Conservation (phyloP, 2,113 vertebrate species). For the Campylomormyrus numenius region DNA sequence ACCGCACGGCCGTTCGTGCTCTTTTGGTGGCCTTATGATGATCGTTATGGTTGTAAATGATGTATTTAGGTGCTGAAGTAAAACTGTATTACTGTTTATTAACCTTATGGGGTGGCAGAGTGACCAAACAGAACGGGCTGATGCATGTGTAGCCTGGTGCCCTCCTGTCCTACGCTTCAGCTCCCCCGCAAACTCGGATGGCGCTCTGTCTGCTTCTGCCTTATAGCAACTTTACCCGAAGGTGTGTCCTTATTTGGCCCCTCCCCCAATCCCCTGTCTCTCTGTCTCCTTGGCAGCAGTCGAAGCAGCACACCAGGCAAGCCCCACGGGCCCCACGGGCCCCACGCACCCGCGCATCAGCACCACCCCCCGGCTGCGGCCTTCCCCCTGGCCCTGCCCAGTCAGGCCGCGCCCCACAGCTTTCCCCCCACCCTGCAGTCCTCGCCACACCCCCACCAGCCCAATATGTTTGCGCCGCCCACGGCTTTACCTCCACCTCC, state of each 20-base stretch:
- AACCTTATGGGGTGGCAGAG: not conserved
- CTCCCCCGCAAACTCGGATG: not conserved
- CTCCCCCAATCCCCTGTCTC: conserved; percentile 6
- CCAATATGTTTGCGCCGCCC: conserved; percentile 99
- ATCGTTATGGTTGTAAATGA: not conserved
- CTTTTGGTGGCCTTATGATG: not conserved
- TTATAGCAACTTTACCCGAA: not conserved
- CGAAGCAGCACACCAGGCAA: conserved; percentile 92
- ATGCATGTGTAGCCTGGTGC: not conserved
- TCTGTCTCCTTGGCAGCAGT: conserved; percentile 73
- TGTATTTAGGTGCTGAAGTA: not conserved
- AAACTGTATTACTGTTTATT: not conserved
- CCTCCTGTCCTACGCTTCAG: not conserved
- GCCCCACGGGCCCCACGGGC: conserved; percentile 63
- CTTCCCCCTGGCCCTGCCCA: conserved; percentile 75
- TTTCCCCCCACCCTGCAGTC: conserved; percentile 83
- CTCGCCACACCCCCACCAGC: conserved; percentile 83
- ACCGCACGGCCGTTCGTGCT: not conserved
- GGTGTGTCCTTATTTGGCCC: not conserved
- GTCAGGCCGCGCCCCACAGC: conserved; percentile 76
- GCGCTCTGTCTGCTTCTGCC: not conserved
- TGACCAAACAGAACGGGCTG: not conserved
- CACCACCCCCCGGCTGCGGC: conserved; percentile 73
- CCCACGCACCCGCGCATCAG: conserved; percentile 62
- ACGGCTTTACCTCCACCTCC: conserved; percentile 92